A percentile compares a stretch with the other conserved stretches of the same genome.
Evolutionary conservation across 1,140 invertebrate genomes (phyloP).

Genomic region (Ips typographus): DNA sequence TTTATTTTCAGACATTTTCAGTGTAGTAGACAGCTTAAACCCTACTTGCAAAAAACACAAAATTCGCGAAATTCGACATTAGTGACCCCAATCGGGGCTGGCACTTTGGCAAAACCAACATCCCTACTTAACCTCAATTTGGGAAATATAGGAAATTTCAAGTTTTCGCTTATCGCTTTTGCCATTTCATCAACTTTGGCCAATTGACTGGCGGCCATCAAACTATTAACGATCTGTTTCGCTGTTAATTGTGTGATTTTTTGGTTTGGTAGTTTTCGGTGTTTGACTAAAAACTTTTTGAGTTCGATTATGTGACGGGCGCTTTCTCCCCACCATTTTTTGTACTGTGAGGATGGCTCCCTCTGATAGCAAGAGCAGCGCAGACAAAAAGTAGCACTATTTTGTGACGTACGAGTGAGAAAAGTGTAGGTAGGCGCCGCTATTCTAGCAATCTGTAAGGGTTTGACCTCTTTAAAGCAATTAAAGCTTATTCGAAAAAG

Average conservation of each 20-base stretch:
- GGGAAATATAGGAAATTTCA: conserved; percentile 46
- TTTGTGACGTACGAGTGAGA: conserved; percentile 43
- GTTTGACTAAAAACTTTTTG: conserved; percentile 42
- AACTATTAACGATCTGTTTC: conserved; percentile 34
- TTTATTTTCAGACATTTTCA: no score
- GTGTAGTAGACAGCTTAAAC: no score
- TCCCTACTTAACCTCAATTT: conserved; percentile 46
- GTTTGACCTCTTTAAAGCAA: not conserved
- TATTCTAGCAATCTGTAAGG: conserved; percentile 53
- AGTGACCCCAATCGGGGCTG: conserved; percentile 45
- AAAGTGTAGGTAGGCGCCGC: conserved; percentile 57
- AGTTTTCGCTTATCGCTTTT: conserved; percentile 34
- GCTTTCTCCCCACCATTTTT: conserved; percentile 49
- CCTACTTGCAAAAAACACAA: conserved; percentile 23
- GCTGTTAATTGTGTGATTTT: conserved; percentile 21
- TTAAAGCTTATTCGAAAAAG: not conserved
- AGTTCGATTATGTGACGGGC: conserved; percentile 43
- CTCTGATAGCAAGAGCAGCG: conserved; percentile 28
- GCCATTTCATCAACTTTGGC: conserved; percentile 47
- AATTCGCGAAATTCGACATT: conserved; percentile 41
- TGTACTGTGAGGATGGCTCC: conserved; percentile 30
- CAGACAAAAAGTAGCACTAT: conserved; percentile 29
- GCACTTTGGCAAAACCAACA: conserved; percentile 40
- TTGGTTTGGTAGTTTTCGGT: conserved; percentile 42
- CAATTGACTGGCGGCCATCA: conserved; percentile 2